Evolutionary conservation across 2,113 vertebrate species (phyloP).

Genomic region (Mesitornis unicolor): DNA sequence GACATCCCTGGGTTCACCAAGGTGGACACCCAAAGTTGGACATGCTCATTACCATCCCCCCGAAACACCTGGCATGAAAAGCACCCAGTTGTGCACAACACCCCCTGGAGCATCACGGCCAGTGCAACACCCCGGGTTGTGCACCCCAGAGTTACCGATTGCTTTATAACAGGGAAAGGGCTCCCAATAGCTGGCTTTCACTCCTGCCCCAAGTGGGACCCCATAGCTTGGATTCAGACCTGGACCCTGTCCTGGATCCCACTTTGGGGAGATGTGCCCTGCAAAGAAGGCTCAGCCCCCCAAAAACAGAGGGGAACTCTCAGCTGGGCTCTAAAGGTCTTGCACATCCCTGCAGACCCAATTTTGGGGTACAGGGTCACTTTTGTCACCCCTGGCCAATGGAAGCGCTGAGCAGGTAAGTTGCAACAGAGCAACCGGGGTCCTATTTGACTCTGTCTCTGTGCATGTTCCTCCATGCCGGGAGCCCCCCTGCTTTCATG

Average conservation of each 20-base stretch:
- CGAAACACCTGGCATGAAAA: accelerated
- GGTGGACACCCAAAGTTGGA: neutral
- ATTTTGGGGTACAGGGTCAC: accelerated
- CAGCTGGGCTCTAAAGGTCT: neutral
- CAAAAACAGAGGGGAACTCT: accelerated
- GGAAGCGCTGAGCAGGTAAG: accelerated
- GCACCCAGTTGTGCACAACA: accelerated
- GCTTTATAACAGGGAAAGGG: neutral
- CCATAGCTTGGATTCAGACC: neutral
- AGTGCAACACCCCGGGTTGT: accelerated
- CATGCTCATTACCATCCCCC: accelerated
- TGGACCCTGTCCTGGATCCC: neutral
- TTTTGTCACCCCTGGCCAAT: neutral
- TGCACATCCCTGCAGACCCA: accelerated
- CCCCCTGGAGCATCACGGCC: accelerated
- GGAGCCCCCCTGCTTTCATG: accelerated
- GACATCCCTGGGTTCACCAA: neutral
- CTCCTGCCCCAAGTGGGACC: neutral
- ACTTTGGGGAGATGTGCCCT: neutral
- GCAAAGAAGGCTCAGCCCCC: neutral
- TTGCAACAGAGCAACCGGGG: accelerated
- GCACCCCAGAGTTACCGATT: neutral
- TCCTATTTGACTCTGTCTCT: neutral
- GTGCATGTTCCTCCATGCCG: neutral
- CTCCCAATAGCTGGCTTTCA: neutral